These are phyloP conservation scores for Drosophila emarginata DNA, from an alignment of 2,888 invertebrate species.

Conservation along the genomic window DNA sequence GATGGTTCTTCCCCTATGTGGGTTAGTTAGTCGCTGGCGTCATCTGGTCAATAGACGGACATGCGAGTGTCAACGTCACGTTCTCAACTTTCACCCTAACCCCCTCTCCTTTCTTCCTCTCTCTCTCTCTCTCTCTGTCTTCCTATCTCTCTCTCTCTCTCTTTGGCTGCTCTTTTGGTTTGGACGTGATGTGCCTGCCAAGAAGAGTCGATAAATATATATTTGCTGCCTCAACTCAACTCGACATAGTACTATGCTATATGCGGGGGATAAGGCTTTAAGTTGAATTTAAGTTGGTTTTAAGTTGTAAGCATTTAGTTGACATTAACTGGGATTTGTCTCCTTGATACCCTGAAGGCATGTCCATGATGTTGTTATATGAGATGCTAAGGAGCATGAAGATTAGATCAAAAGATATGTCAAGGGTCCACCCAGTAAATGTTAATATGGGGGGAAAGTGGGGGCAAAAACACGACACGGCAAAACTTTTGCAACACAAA, in stretches of 20 bases:
- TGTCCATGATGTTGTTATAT: neutral
- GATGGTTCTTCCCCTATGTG: constrained; percentile 47
- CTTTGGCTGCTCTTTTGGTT: constrained; percentile 22
- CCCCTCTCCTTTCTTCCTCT: neutral
- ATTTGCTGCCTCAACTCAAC: constrained; percentile 44
- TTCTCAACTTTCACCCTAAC: constrained; percentile 33
- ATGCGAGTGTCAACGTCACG: constrained; percentile 74
- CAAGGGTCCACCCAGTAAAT: neutral
- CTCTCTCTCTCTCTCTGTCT: neutral
- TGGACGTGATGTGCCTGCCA: constrained; percentile 63
- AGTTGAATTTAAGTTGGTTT: constrained; percentile 73
- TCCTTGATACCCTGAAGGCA: constrained; percentile 8
- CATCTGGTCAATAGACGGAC: constrained; percentile 60
- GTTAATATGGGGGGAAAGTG: no score
- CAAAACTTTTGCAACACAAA: no score
- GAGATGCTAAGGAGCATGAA: constrained; percentile 9
- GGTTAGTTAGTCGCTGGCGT: constrained; percentile 53
- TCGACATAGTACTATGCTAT: constrained; percentile 22
- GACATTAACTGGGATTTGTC: constrained; percentile 71
- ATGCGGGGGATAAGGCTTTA: constrained; percentile 52
- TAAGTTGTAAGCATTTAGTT: constrained; percentile 76
- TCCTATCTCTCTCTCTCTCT: neutral
- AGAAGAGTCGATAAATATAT: constrained; percentile 72
- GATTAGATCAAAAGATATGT: constrained; percentile 5
- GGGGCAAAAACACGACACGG: no score